These are phyloP conservation scores for Pterostichus madidus DNA, from an alignment of 2,888 invertebrate species.

Conservation along the genomic window DNA sequence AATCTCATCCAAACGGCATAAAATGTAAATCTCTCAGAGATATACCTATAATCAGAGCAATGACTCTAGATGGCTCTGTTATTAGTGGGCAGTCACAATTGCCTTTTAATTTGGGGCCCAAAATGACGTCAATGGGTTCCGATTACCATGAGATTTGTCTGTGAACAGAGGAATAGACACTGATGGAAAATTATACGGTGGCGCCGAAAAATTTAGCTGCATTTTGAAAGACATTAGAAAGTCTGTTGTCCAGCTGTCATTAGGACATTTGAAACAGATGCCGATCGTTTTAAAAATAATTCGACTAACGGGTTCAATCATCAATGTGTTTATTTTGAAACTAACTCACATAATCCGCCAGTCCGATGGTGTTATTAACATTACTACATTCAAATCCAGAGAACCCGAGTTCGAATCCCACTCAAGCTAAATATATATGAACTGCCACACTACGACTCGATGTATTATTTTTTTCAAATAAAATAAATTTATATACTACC, in stretches of 20 bases:
- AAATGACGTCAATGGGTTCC: slow-evolving; percentile 55
- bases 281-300: not conserved
- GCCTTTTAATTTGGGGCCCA: slow-evolving; percentile 62
- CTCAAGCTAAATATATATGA: too few species aligned
- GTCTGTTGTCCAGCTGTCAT: slow-evolving; percentile 52
- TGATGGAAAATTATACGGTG: slow-evolving; percentile 51
- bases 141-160: slow-evolving; percentile 45
- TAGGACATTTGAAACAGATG: slow-evolving; percentile 2
- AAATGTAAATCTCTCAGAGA: slow-evolving; percentile 43
- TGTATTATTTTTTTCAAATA: too few species aligned
- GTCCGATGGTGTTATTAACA: too few species aligned
- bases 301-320: too few species aligned
- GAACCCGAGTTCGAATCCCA: too few species aligned
- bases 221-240: slow-evolving; percentile 59
- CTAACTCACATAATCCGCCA: too few species aligned
- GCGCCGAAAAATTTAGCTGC: not conserved
- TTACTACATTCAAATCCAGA: too few species aligned
- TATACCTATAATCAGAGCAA: slow-evolving; percentile 57
- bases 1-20: slow-evolving; percentile 15
- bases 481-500: too few species aligned
- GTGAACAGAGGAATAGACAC: not conserved
- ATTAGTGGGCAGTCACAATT: slow-evolving; percentile 60
- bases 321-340: too few species aligned
- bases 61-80: slow-evolving; percentile 14
- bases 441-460: too few species aligned